Conservation (phyloP, 2,888 invertebrate genomes). For the Tetragonisca angustula region DNA sequence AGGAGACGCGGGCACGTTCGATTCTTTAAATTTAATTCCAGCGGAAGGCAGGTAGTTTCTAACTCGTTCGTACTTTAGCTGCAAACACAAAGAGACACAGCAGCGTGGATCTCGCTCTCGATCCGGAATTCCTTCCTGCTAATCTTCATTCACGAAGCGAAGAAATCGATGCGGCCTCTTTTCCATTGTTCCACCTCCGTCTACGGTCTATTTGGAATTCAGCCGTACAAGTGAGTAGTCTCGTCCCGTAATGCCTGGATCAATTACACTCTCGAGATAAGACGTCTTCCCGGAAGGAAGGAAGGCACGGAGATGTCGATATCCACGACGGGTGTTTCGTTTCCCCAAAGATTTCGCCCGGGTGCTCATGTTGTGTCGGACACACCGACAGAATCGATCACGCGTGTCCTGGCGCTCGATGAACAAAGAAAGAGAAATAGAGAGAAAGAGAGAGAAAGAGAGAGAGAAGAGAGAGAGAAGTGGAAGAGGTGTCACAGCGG, state of each 20-base stretch:
- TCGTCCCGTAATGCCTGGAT: conserved; percentile 8
- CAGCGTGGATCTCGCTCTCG: neutral
- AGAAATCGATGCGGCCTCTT: conserved; percentile 10
- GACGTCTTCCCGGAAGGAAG: neutral
- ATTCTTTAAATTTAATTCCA: neutral
- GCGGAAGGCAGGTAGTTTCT: neutral
- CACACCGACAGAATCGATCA: conserved; percentile 51
- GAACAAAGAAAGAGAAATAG: conserved; percentile 3
- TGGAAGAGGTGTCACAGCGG: conserved; percentile 22
- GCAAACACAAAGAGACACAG: neutral
- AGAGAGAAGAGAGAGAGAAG: neutral
- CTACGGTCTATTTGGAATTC: conserved; percentile 7
- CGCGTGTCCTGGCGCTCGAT: conserved; percentile 18
- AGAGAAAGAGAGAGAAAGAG: neutral
- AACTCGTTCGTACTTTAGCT: neutral
- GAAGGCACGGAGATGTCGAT: conserved; percentile 5
- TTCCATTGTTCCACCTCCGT: neutral
- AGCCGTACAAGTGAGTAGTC: conserved; percentile 1
- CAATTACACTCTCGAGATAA: conserved; percentile 27
- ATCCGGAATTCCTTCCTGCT: conserved; percentile 4
- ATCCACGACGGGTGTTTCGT: neutral
- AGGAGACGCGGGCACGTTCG: neutral
- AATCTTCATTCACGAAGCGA: conserved; percentile 14
- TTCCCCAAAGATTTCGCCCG: conserved; percentile 2
- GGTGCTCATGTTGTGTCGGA: conserved; percentile 20